Evolutionary conservation across 1,140 invertebrate genomes (phyloP).

Genomic region (Drosophila dunni): DNA sequence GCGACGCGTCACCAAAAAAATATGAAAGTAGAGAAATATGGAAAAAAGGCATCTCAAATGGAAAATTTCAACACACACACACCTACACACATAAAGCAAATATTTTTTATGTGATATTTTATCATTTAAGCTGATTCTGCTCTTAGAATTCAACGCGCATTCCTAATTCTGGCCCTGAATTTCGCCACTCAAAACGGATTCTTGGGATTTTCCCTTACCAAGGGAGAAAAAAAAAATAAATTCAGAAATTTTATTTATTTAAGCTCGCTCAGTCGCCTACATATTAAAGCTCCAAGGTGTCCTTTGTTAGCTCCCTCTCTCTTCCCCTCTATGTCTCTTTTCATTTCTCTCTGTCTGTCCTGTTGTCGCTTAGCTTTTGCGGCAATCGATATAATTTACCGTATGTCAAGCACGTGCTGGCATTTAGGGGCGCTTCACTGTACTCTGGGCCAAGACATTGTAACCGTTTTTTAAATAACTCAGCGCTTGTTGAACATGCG

Average conservation of each 20-base stretch:
- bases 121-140: constrained; percentile 43
- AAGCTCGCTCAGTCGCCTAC: constrained; percentile 6
- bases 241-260: constrained; percentile 58
- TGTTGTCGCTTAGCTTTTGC: constrained; percentile 1
- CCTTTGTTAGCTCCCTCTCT: not conserved
- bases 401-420: constrained; percentile 47
- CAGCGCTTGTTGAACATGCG: constrained; percentile 17
- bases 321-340: not conserved
- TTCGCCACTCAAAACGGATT: constrained; percentile 41
- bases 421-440: constrained; percentile 37
- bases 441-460: constrained; percentile 21
- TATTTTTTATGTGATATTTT: constrained; percentile 64
- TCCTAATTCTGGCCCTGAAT: constrained; percentile 21
- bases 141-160: constrained; percentile 51
- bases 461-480: constrained; percentile 39
- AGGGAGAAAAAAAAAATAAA: constrained; percentile 8
- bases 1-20: constrained; percentile 37
- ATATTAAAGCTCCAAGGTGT: constrained; percentile 47
- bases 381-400: constrained; percentile 55
- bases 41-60: constrained; percentile 35
- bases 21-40: constrained; percentile 7
- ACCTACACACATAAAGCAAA: constrained; percentile 54
- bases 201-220: constrained; percentile 16
- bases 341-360: not conserved
- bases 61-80: constrained; percentile 43